A percentile compares a stretch with the other conserved stretches of the same genome.
Conservation (phyloP, 1,140 invertebrate species). For the Coelopa frigida region DNA sequence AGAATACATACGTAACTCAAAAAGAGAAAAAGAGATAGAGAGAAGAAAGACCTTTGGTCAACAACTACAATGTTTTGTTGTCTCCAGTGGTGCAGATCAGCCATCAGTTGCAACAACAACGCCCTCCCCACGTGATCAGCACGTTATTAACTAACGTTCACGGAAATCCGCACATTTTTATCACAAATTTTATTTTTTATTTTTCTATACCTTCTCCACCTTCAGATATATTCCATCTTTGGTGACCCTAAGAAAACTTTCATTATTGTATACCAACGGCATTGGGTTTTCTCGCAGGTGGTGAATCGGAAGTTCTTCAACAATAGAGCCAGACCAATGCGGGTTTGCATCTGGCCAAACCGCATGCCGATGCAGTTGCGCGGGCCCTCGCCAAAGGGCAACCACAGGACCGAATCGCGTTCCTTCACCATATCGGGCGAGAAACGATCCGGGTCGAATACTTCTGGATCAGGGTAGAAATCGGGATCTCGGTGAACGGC, state of each 20-base stretch:
- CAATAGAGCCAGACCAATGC: conserved; percentile 17
- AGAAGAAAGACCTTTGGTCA: too few relatives aligned
- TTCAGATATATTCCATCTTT: conserved; percentile 39
- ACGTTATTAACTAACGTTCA: too few relatives aligned
- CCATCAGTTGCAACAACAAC: too few relatives aligned
- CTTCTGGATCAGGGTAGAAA: conserved; percentile 51
- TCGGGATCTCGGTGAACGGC: conserved; percentile 50
- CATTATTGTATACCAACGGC: conserved; percentile 38
- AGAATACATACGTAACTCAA: too few relatives aligned
- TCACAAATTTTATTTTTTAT: conserved; percentile 1
- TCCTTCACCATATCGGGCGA: conserved; percentile 44
- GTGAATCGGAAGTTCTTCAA: conserved; percentile 33
- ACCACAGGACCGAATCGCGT: conserved; percentile 51
- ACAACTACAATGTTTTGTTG: too few relatives aligned
- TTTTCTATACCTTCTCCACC: conserved; percentile 14
- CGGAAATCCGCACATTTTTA: too few relatives aligned
- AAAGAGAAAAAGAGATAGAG: too few relatives aligned
- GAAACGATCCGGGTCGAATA: conserved; percentile 55
- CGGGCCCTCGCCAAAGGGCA: conserved; percentile 65
- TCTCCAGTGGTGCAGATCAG: too few relatives aligned
- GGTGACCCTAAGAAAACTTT: conserved; percentile 34
- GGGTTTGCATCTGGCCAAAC: conserved; percentile 23
- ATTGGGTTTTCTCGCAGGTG: conserved; percentile 27
- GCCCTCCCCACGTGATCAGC: too few relatives aligned
- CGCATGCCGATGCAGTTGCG: conserved; percentile 53